These are phyloP conservation scores for Drosophila tripunctata DNA, from an alignment of 2,888 invertebrate species.

Conservation along the genomic window DNA sequence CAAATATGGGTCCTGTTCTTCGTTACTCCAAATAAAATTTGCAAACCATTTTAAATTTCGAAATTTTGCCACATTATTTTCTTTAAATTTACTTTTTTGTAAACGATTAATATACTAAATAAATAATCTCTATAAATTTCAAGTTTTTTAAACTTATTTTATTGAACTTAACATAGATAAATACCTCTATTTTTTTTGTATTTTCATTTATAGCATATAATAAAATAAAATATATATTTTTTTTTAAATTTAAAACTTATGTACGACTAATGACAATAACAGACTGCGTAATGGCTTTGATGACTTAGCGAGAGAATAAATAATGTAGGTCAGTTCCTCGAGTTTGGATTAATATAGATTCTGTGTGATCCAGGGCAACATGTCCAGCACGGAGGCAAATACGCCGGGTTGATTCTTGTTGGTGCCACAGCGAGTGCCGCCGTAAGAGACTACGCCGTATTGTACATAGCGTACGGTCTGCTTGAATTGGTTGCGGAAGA, in stretches of 20 bases:
- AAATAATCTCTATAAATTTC: too few species aligned
- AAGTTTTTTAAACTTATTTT: too few species aligned
- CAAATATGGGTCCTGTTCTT: too few species aligned
- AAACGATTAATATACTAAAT: too few species aligned
- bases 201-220: not conserved
- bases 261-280: conserved; percentile 14
- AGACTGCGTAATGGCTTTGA: conserved; percentile 52
- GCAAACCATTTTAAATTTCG: too few species aligned
- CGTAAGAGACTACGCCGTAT: conserved; percentile 87
- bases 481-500: conserved; percentile 59
- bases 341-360: conserved; percentile 60
- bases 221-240: not conserved
- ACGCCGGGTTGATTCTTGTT: conserved; percentile 85
- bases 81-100: too few species aligned
- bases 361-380: conserved; percentile 86
- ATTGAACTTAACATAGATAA: not conserved
- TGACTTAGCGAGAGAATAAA: conserved; percentile 49
- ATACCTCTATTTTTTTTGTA: not conserved
- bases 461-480: conserved; percentile 67
- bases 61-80: too few species aligned
- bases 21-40: too few species aligned
- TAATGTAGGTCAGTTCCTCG: conserved; percentile 2
- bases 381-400: conserved; percentile 85
- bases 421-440: conserved; percentile 85
- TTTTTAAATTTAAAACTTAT: conserved; percentile 27